Percentiles rank a stretch among this genome's conserved stretches.
These are phyloP conservation scores for Hippasteria phrygiana DNA, from an alignment of 53 echinoderm and acorn worm species.

Conservation along the genomic window DNA sequence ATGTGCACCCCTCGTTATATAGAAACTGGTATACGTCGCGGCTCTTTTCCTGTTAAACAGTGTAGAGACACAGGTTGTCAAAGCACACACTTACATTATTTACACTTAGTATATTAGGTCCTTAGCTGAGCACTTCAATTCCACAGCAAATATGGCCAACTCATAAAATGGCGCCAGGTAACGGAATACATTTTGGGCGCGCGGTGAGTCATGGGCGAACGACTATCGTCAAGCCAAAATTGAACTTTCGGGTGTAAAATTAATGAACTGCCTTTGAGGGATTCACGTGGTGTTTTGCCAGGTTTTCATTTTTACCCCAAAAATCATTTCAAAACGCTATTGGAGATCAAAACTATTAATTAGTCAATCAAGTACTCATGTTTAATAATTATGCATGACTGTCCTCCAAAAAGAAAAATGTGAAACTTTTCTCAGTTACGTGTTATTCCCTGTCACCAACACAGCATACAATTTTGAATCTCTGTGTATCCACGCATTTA, in stretches of 20 bases:
- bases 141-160: background rate
- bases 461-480: no score
- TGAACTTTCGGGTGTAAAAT: background rate
- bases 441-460: no score
- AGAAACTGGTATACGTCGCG: background rate
- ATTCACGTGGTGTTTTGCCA: no score
- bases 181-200: background rate
- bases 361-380: no score
- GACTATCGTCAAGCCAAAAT: background rate
- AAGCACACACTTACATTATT: background rate
- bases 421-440: no score
- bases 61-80: background rate
- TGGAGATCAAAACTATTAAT: no score
- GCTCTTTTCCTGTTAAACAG: background rate
- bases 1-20: no score
- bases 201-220: background rate
- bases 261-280: background rate
- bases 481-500: no score
- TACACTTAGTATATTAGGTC: background rate
- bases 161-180: background rate
- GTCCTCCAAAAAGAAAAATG: no score
- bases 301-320: no score
- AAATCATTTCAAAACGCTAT: no score
- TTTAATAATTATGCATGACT: no score
- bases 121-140: background rate